Conservation (phyloP, 2,888 invertebrate species). For the Sussaba pulchella region DNA sequence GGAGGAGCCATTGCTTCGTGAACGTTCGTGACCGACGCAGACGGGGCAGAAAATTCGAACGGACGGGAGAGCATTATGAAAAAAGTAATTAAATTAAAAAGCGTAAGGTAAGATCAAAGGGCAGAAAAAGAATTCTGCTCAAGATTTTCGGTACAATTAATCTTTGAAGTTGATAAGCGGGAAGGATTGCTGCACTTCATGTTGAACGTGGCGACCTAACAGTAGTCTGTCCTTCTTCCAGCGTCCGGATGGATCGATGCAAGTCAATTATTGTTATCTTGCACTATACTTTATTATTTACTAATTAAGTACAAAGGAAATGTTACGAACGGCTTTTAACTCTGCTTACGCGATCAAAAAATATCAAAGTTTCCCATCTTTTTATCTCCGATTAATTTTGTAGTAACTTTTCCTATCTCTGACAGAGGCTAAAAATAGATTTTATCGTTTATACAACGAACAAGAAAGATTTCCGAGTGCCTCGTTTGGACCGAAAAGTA, state of each 20-base stretch:
- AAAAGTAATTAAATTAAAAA: neutral
- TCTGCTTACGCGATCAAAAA: too few relatives aligned
- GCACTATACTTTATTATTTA: too few relatives aligned
- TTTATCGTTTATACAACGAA: neutral
- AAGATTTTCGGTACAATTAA: conserved; percentile 33
- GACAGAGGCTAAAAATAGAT: neutral
- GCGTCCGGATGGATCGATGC: conserved; percentile 33
- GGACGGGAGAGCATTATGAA: conserved; percentile 49
- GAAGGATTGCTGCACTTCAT: neutral
- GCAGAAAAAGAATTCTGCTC: neutral
- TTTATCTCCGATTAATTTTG: too few relatives aligned
- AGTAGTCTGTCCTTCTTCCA: neutral
- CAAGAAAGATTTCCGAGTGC: neutral
- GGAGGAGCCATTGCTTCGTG: conserved; percentile 58
- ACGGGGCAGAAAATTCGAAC: conserved; percentile 70
- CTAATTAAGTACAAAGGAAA: too few relatives aligned
- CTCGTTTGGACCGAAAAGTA: conserved; percentile 24
- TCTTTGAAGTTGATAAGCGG: neutral
- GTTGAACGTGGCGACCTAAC: conserved; percentile 17
- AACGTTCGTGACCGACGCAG: conserved; percentile 62
- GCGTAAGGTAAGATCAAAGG: conserved; percentile 7
- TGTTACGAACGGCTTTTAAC: too few relatives aligned
- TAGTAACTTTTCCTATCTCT: too few relatives aligned
- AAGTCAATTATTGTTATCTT: conserved; percentile 42
- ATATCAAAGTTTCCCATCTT: neutral